Evolutionary conservation across 2,113 vertebrate species (phyloP), one percentile per base, ranked within the genome.

Genomic region (Anhinga rufa): DNA sequence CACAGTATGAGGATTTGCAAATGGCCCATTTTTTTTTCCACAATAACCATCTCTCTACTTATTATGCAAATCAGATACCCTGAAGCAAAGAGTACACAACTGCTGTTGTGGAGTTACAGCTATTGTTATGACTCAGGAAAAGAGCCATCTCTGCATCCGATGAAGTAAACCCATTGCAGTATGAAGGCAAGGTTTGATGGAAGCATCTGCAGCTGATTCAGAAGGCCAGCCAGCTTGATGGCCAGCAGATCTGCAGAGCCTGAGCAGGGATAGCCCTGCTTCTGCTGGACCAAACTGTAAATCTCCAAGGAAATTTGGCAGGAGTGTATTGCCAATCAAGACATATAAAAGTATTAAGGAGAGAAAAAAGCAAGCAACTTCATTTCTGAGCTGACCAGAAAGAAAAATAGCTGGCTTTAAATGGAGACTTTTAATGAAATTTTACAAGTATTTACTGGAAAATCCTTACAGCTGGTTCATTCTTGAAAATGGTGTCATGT

Each of bases 381-480:
- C 49, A 76, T 85, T 81, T 93, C 95, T 97, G 91, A 97, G 81
- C 82, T 93, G 96, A 95, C 86, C 72, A 79, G 82, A 93, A 96
- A 92, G 66, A 95, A 96, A 97, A 88, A 34, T 75, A 78, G 28
- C 76, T 88, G 71, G 42, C 55, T 94, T 96, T 92, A 88, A 94
- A 92, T 92, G 21, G 78, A 94, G 68, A 60, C 61, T 92, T 92
- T 96, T 15, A 90, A 97, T 93, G 76, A 97, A 90, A 89, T 97
- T 96, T 96, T 96, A 80, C 74, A 92, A 77, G 32, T 86, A 31
- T 66, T 82, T 57, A 64, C 51, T 95, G 93, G 90, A 60, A 91
- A 82, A 17, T 72, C 38, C 17, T 79, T 68, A 21, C 0, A 0
- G 7, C 42, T 61, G 10, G 17, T 61, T 88, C 20, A 14, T 44